Conservation (phyloP, 1,140 invertebrate species). For the Oreohelix idahoensis region DNA sequence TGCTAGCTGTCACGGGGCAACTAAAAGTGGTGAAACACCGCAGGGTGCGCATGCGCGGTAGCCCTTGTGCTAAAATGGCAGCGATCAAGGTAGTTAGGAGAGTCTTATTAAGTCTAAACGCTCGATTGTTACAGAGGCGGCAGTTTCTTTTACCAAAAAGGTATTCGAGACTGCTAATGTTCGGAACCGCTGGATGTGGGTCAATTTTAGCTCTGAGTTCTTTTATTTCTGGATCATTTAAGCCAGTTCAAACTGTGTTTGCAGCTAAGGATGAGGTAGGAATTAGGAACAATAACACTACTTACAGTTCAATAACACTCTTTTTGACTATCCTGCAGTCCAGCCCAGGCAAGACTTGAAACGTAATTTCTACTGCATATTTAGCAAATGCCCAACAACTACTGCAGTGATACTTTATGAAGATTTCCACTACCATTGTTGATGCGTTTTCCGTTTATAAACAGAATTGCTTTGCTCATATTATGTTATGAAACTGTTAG, state of each 20-base stretch:
- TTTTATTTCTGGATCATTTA: not conserved
- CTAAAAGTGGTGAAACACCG: conserved; percentile 9
- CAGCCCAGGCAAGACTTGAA: no score
- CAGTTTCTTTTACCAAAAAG: not conserved
- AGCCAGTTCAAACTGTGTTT: not conserved
- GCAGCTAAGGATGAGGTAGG: not conserved
- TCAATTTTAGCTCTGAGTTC: not conserved
- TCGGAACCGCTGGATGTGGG: not conserved
- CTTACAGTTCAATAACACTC: no score
- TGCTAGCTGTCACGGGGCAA: conserved; percentile 8
- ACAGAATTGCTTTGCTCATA: no score
- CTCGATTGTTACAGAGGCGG: not conserved
- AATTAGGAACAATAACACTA: not conserved
- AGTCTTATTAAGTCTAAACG: not conserved
- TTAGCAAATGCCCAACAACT: no score
- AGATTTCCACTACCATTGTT: no score
- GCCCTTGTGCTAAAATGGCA: conserved; percentile 2
- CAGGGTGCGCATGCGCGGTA: not conserved
- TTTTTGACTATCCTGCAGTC: no score
- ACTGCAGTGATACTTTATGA: no score
- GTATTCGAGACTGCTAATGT: not conserved
- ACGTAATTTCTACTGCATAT: no score
- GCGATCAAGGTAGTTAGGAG: not conserved
- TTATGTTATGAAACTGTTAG: no score
- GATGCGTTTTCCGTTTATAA: no score